These are phyloP conservation scores for Cherax quadricarinatus DNA, from an alignment of 1,140 invertebrate genomes.

Conservation along the genomic window DNA sequence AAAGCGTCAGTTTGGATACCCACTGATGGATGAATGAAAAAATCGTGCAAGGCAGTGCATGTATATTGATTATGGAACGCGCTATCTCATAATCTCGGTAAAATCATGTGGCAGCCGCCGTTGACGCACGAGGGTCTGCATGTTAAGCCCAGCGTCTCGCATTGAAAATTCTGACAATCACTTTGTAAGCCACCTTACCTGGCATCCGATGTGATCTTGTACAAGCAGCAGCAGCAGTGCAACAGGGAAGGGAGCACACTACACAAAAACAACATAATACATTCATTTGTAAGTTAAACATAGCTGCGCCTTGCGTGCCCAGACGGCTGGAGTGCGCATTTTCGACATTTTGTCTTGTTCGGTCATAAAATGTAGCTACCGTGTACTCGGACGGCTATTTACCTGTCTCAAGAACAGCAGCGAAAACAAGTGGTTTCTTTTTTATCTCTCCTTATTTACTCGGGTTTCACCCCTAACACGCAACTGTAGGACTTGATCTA, in stretches of 20 bases:
- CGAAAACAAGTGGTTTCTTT: neutral
- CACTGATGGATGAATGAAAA: neutral
- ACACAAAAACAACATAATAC: neutral
- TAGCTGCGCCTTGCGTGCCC: neutral
- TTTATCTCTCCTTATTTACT: neutral
- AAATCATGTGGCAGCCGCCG: neutral
- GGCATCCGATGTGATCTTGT: too few relatives aligned
- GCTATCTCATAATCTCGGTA: neutral
- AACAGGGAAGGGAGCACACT: neutral
- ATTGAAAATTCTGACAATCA: neutral
- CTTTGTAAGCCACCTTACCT: neutral
- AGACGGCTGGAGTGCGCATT: neutral
- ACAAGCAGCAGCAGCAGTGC: too few relatives aligned
- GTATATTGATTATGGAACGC: neutral
- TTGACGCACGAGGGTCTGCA: neutral
- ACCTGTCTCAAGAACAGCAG: neutral
- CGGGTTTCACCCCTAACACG: neutral
- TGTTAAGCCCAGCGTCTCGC: neutral
- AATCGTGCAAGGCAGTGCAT: neutral
- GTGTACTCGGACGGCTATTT: neutral
- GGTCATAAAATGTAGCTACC: neutral
- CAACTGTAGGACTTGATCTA: neutral
- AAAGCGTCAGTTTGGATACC: neutral
- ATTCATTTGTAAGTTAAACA: neutral
- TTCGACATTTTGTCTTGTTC: neutral